These are phyloP conservation scores for Branchellion lobata DNA, from an alignment of 2,888 invertebrate genomes.

Conservation along the genomic window DNA sequence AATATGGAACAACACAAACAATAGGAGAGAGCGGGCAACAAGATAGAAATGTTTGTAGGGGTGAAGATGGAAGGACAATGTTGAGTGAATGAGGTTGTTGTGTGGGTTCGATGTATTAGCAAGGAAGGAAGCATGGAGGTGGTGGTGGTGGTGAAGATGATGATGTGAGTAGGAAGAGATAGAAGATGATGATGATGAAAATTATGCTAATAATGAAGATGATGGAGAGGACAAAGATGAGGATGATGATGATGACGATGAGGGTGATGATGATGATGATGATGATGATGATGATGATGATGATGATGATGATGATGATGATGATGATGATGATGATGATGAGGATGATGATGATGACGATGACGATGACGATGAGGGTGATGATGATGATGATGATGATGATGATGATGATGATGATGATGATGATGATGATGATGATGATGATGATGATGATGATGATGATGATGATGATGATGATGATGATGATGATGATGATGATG, in stretches of 20 bases:
- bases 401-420: background rate
- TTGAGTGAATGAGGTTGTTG: no score
- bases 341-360: no score
- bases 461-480: slow-evolving; percentile 7
- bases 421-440: background rate
- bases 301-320: background rate
- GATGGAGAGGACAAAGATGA: background rate
- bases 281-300: background rate
- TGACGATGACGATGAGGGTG: background rate
- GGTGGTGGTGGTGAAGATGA: background rate
- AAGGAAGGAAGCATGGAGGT: no score
- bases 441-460: background rate
- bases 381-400: background rate
- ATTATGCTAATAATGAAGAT: background rate
- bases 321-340: background rate
- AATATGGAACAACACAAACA: no score
- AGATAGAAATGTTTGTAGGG: no score
- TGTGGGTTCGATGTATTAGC: no score
- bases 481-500: background rate
- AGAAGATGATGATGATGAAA: slow-evolving; percentile 14
- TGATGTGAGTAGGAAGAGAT: background rate
- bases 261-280: background rate
- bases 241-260: no score
- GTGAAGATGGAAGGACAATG: no score
- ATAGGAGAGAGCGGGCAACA: no score